Evolutionary conservation across 2,888 invertebrate species (phyloP).

Genomic region (Conomelus anceps): DNA sequence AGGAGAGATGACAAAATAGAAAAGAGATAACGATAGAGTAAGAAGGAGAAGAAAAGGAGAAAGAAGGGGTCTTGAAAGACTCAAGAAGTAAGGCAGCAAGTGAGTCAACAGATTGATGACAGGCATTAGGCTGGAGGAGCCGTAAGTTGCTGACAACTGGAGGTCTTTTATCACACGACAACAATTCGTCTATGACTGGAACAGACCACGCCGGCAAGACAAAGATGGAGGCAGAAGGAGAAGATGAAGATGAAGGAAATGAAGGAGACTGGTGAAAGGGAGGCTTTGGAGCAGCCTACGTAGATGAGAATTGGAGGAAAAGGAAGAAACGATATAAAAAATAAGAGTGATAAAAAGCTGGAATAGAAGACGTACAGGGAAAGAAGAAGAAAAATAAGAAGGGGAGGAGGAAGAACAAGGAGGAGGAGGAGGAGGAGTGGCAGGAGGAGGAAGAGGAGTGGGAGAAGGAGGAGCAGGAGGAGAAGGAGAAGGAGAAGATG

Average conservation of each 20-base stretch:
- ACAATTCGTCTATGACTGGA: not conserved
- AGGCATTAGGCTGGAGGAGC: not conserved
- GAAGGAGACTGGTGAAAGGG: not conserved
- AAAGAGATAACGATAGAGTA: not conserved
- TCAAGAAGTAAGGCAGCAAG: not conserved
- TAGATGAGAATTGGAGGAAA: not conserved
- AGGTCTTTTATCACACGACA: not conserved
- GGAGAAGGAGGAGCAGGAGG: not conserved
- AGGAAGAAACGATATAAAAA: not conserved
- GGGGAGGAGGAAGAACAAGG: too few species aligned
- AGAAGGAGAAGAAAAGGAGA: not conserved
- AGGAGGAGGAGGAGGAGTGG: constrained; percentile 12
- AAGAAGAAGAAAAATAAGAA: too few species aligned
- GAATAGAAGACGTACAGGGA: too few species aligned
- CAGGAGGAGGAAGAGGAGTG: not conserved
- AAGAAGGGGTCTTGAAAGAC: not conserved
- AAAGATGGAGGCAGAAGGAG: not conserved
- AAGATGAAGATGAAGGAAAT: too few species aligned
- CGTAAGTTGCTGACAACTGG: not conserved
- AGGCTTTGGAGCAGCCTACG: too few species aligned
- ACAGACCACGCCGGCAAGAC: not conserved
- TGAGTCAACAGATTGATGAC: not conserved
- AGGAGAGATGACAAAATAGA: too few species aligned
- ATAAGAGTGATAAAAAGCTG: not conserved
- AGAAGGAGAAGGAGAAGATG: not conserved